phyloP scores from a whole-genome alignment of 1,140 invertebrate genomes.

The Bradysia coprophila region DNA sequence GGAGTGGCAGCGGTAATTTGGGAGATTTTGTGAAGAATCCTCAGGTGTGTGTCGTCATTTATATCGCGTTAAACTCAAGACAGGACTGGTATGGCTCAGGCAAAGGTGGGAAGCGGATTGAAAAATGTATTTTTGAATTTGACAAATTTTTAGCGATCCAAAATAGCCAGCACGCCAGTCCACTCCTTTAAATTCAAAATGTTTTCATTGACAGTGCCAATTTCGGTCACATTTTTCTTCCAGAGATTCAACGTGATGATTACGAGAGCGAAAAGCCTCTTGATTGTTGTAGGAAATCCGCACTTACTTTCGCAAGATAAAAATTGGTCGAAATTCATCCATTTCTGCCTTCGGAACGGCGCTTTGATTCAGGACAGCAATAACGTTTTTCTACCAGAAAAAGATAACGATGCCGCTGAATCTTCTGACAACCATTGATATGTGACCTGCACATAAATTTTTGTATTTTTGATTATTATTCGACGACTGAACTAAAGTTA shows the following conservation, averaged over 20 bases:
- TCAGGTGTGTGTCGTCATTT: not conserved
- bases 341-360: slow-evolving; percentile 38
- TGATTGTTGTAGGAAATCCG: not conserved
- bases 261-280: not conserved
- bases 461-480: too few relatives aligned
- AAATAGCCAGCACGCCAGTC: too few relatives aligned
- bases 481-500: too few relatives aligned
- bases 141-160: too few relatives aligned
- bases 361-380: slow-evolving; percentile 45
- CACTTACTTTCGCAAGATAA: slow-evolving; percentile 41
- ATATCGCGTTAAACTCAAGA: not conserved
- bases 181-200: not conserved
- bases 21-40: not conserved
- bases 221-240: not conserved
- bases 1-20: not conserved
- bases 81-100: too few relatives aligned
- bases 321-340: slow-evolving; percentile 50
- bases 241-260: not conserved
- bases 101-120: too few relatives aligned
- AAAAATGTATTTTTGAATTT: too few relatives aligned
- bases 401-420: too few relatives aligned
- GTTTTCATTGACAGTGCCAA: not conserved
- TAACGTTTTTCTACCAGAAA: too few relatives aligned
- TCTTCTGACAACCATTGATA: too few relatives aligned
- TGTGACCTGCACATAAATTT: too few relatives aligned